phyloP scores from a whole-genome alignment of 2,113 vertebrate genomes.

The Phrynocephalus versicolor region DNA sequence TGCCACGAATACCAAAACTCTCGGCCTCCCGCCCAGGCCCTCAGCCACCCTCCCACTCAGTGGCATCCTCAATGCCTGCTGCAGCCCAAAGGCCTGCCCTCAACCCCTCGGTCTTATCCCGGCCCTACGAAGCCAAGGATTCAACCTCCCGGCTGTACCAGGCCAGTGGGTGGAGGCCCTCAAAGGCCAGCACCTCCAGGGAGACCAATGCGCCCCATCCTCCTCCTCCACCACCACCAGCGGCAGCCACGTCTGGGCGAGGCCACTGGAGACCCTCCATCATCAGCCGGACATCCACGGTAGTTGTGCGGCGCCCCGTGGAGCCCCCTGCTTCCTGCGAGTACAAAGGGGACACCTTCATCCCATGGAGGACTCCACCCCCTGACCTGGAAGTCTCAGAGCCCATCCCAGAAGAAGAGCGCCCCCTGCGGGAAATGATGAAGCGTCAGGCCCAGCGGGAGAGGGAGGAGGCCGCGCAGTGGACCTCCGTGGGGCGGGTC shows the following conservation, averaged over 20 bases:
- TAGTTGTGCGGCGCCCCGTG: background rate
- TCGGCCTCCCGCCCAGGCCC: too few relatives aligned
- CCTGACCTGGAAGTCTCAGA: slow-evolving; percentile 32
- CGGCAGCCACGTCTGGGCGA: rapidly evolving
- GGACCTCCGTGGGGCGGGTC: slow-evolving; percentile 12
- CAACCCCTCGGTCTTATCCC: too few relatives aligned
- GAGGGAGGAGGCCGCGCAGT: slow-evolving; percentile 36
- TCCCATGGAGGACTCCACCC: rapidly evolving
- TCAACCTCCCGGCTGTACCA: background rate
- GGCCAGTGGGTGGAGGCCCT: too few relatives aligned
- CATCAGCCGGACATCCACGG: background rate
- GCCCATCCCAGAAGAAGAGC: slow-evolving; percentile 39
- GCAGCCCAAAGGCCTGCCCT: rapidly evolving
- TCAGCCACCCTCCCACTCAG: background rate
- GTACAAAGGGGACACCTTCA: background rate
- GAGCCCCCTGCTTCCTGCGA: background rate
- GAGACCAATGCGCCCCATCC: background rate
- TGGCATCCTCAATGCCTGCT: background rate
- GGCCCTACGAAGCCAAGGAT: background rate
- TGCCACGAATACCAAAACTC: too few relatives aligned
- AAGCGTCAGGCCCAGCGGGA: slow-evolving; percentile 40
- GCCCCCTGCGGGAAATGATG: slow-evolving; percentile 36
- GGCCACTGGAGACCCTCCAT: background rate
- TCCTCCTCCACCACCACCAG: too few relatives aligned
- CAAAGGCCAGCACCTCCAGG: too few relatives aligned